Evolutionary conservation across 2,113 vertebrate species (phyloP).

Genomic region (Hymenochirus boettgeri): DNA sequence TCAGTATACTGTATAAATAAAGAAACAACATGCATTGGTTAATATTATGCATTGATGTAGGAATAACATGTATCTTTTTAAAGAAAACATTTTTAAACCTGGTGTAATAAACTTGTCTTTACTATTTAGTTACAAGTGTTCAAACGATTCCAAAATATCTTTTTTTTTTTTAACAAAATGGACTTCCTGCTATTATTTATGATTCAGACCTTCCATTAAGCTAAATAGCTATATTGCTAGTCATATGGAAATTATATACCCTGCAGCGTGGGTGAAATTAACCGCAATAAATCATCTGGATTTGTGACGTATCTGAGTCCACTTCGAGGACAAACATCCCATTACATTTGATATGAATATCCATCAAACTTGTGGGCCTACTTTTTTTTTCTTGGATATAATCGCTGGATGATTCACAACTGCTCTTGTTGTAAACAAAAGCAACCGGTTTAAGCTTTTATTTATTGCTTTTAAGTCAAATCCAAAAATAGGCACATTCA

Average conservation of each 20-base stretch:
- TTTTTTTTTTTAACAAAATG: too few species aligned
- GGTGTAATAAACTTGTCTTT: too few species aligned
- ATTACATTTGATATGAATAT: background rate
- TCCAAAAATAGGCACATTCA: too few species aligned
- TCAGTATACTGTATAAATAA: too few species aligned
- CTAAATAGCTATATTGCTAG: background rate
- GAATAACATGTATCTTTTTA: too few species aligned
- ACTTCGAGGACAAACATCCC: background rate
- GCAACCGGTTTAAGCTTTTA: background rate
- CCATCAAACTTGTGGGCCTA: background rate
- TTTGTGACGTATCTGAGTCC: background rate
- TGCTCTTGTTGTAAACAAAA: background rate
- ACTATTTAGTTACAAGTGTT: too few species aligned
- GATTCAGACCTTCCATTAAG: conserved; percentile 12
- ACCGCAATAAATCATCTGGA: background rate
- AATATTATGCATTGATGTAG: too few species aligned
- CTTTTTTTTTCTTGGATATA: background rate
- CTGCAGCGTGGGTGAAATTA: background rate
- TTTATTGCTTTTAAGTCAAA: too few species aligned
- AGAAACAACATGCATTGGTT: too few species aligned
- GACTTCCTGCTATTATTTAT: conserved; percentile 9
- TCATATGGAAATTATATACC: background rate
- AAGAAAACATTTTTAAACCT: too few species aligned
- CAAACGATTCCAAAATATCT: too few species aligned
- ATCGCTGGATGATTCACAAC: background rate